Evolutionary conservation across 2,113 vertebrate species (phyloP).

Genomic region (Lanius ludovicianus): DNA sequence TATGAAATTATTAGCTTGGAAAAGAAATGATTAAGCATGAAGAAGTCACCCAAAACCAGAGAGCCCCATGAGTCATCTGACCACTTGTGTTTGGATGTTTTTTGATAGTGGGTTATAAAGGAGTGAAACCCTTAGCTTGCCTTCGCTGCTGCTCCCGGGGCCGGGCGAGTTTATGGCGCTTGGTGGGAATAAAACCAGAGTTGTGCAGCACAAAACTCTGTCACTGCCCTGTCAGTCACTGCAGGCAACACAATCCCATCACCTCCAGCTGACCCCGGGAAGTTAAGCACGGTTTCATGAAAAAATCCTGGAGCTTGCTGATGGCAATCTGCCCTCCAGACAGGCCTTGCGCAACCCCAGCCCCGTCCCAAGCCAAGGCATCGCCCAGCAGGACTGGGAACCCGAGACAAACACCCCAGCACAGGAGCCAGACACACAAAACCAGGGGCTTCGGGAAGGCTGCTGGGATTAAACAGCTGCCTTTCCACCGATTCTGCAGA

Average conservation of each 20-base stretch:
- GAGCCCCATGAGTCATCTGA: not conserved
- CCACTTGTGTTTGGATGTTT: not conserved
- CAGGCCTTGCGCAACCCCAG: not conserved
- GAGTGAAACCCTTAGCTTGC: not conserved
- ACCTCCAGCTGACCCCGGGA: constrained; percentile 29
- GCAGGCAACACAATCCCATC: not conserved
- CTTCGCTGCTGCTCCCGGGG: accelerated
- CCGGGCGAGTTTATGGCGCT: accelerated
- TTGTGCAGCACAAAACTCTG: not conserved
- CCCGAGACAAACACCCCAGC: not conserved
- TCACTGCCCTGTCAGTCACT: not conserved
- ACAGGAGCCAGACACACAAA: not conserved
- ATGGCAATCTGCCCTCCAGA: constrained; percentile 36
- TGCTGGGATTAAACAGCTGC: not conserved
- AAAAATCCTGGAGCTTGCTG: not conserved
- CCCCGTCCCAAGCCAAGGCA: not conserved
- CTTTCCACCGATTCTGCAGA: not conserved
- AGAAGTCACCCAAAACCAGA: not conserved
- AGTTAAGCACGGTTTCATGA: not conserved
- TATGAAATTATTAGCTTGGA: not conserved
- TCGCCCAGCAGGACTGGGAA: not conserved
- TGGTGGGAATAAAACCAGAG: not conserved
- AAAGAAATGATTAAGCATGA: not conserved
- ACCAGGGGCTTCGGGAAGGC: not conserved
- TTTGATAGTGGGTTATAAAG: not conserved